Evolutionary conservation across 53 echinoderm and acorn worm genomes (phyloP), one percentile per base, ranked within the genome.

Genomic region (Arbacia lixula): DNA sequence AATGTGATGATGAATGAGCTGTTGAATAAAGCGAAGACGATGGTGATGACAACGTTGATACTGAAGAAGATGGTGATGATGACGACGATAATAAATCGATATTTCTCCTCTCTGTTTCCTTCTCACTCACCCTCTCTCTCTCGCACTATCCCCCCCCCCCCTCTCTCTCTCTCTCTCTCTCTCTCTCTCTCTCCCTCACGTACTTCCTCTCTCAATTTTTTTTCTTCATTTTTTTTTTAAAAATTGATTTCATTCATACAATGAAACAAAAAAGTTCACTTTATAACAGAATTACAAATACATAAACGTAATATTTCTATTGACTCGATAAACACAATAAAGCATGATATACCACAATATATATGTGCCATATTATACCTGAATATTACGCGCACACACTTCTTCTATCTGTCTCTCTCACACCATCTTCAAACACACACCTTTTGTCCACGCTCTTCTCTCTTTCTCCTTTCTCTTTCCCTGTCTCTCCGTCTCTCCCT

Each of bases 91-190:
- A 29, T 58, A 0, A n/a, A 1, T 2, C 58, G 1, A 17, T 2
- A 17, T 4, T 24, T 4, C 58, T 58, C 58, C 64, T 11, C 17
- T 64, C 66, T 66, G 34, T 66, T 36, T 66, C 38, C n/a, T 36
- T 66, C 66, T 66, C 66, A 10, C 46, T 46, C 58, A 5, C 58
- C 29, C 25, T 57, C 60, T 60, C 60, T 25, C 60, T 60, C 66
- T 66, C 36, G n/a, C 36, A 33, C 66, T 66, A 32, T 35, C 28
- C 34, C 66, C 19, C n/a, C 34, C 66, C 34, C 36, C 34, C 36
- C 20, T 1, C 19, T 35, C 17, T 0, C n/a, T 16, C 0, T 34
- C 19, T 66, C 37, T 35, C 3, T 66, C 66, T 66, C 8, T 63
- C 8, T 63, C 17, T 58, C 25, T 17, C 17, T 24, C 60, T 24